A percentile compares a stretch with the other conserved stretches of the same genome.
Evolutionary conservation across 2,797 vertebrate genomes (phyloP).

Genomic region (Nyctibius grandis): DNA sequence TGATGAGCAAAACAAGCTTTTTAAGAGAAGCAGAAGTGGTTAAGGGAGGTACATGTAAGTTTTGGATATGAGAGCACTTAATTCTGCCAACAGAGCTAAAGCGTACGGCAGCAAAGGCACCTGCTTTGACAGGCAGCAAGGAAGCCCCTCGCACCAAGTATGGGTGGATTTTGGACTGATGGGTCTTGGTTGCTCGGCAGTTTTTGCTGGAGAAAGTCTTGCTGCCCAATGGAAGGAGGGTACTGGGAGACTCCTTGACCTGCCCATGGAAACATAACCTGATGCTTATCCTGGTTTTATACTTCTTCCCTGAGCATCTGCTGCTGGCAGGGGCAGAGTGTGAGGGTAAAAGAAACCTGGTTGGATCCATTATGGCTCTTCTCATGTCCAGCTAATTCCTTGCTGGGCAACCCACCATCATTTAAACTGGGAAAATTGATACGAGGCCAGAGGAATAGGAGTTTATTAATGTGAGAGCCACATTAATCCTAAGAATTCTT

Average conservation of each 20-base stretch:
- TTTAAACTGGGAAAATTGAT: background rate
- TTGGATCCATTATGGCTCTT: background rate
- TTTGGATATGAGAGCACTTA: background rate
- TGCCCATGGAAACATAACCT: background rate
- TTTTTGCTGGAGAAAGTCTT: background rate
- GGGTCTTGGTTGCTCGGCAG: background rate
- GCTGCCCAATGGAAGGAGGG: background rate
- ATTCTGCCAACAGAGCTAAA: background rate
- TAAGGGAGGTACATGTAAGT: background rate
- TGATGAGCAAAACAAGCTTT: background rate
- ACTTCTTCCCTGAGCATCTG: background rate
- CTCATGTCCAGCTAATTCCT: background rate
- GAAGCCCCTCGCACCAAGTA: background rate
- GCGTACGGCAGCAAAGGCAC: accelerated
- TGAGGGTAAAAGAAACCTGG: background rate
- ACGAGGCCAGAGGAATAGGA: background rate
- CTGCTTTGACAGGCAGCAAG: background rate
- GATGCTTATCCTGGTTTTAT: background rate
- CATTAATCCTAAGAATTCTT: background rate
- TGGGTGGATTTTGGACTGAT: background rate
- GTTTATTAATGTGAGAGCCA: background rate
- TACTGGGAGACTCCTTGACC: background rate
- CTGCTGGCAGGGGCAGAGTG: background rate
- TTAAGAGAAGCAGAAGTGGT: background rate
- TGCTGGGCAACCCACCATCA: background rate